Base-by-base conservation (phyloP, 1,140 invertebrate genomes). In the Heliconius congener region DNA sequence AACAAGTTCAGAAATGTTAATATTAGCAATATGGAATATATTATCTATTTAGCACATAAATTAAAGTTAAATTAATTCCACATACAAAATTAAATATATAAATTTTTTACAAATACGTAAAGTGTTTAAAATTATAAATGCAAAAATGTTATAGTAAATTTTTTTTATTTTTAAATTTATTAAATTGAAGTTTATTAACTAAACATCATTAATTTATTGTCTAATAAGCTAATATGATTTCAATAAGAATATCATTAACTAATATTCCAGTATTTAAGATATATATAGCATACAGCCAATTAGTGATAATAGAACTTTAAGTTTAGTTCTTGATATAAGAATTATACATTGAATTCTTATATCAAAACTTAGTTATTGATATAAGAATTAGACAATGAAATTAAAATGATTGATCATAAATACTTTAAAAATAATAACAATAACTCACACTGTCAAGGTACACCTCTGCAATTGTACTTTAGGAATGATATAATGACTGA, bases 401-500 rank as follows among this genome's bases (percentile, higher is more conserved):
- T 55, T 74, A 46, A 46, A 46, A 16, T 16, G 4, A 16, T 16
- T 16, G 16, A 46, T 46, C 9, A 8, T 55, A 55, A 18, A 74
- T 46, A 27, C 3, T 39, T 34, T 74, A 39, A 46, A 37, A 50
- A 74, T 18, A 18, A 74, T 74, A 23, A 34, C 39, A 23, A 77
- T 70, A 78, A 96, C 97, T 96, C 96, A 98, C 97, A 99, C 96
- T 66, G 98, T 98, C 79, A 99, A 96, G 23, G 97, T 97, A 89
- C 97, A 97, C 80, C 97, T 95, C 90, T 98, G 97, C n/a, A 99
- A 95, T 90, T 99, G 97, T 60, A 97, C 96, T 95, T 99, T 99
- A 1, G 98, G 98, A 87, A 99, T 99, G 73, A 99, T 98, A 90
- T 98, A 99, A 84, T 98, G 97, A 91, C 97, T 98, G 50, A 99